Base-by-base conservation (phyloP, 2,888 invertebrate genomes). In the Chloroclystis v-ata region DNA sequence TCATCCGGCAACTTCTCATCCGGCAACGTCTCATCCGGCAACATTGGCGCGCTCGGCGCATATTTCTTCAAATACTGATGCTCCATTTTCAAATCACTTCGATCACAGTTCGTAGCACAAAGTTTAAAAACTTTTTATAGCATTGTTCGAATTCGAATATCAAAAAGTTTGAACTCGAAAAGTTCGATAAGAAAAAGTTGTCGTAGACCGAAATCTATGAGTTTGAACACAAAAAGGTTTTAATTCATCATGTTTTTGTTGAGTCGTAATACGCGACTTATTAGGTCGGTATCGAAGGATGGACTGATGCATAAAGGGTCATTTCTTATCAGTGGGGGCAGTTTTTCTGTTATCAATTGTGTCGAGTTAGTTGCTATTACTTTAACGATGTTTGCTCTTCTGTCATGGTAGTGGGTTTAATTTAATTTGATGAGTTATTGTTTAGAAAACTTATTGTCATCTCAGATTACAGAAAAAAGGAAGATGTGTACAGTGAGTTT, bases 1-100 rank as follows among this genome's bases (percentile, higher is more conserved):
- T 75, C 76, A 28, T 65, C 66, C 0, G 69, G 56, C 49, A 76
- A 44, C 73, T 5, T 28, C 1, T 75, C 76, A 28, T 65, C 66
- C 0, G 69, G 56, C 49, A 13, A 11, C 1, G 7, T 28, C 1
- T 75, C 76, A 28, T 65, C 66, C 0, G 69, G 56, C 49, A 77
- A 45, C 73, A 77, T 74, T 0, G 65, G 66, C 0, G 71, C 49
- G 0, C 69, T 61, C 0, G 73, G 60, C 0, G 67, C 43, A 26
- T 62, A 48, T 37, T 68, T 74, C n/a, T 72, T 69, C 4, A 66
- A 42, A 25, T 60, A 60, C 33, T 60, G 59, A 16, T 67, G 69
- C 3, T 70, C 71, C 72, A 75, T 75, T 60, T 61, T 62, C n/a
- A 9, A 44, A 25, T 25, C 33, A 28, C 11, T 42, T 10, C 6